These are phyloP conservation scores for Catalaphyllia jardinei DNA, from an alignment of 64 coral and sea anemone species.

Conservation along the genomic window DNA sequence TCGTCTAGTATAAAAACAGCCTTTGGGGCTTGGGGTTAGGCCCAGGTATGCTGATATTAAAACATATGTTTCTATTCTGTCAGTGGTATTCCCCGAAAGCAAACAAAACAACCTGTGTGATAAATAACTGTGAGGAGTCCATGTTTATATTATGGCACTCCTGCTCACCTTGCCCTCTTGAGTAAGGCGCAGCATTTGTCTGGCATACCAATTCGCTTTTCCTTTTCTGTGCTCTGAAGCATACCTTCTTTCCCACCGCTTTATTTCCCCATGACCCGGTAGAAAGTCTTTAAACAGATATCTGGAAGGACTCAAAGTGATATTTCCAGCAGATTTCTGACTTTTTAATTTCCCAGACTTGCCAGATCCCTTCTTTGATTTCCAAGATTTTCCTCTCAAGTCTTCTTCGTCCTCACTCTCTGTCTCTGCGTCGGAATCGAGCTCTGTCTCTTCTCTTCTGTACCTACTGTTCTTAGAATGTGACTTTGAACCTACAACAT, in stretches of 20 bases:
- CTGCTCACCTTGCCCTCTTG: conserved; percentile 36
- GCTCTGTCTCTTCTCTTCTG: background rate
- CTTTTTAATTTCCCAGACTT: background rate
- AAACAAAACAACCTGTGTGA: too few species aligned
- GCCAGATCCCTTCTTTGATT: background rate
- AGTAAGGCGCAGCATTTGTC: conserved; percentile 62
- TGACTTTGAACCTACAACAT: background rate
- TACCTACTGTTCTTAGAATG: background rate
- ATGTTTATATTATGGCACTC: too few species aligned
- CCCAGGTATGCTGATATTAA: too few species aligned
- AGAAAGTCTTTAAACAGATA: conserved; percentile 45
- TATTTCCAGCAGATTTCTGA: conserved; percentile 34
- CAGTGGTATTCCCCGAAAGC: too few species aligned
- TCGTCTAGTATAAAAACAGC: too few species aligned
- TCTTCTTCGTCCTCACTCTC: conserved; percentile 26
- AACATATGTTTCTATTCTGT: too few species aligned
- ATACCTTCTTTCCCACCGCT: conserved; percentile 41
- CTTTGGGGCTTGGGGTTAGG: too few species aligned
- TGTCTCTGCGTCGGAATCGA: conserved; percentile 21
- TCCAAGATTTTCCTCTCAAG: background rate
- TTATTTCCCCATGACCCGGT: conserved; percentile 23
- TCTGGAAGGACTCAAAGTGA: conserved; percentile 31
- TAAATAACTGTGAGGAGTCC: too few species aligned
- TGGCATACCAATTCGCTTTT: conserved; percentile 72
- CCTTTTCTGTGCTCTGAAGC: conserved; percentile 7